Base-by-base conservation (phyloP, 2,888 invertebrate species). In the Drosophila peninsularis region DNA sequence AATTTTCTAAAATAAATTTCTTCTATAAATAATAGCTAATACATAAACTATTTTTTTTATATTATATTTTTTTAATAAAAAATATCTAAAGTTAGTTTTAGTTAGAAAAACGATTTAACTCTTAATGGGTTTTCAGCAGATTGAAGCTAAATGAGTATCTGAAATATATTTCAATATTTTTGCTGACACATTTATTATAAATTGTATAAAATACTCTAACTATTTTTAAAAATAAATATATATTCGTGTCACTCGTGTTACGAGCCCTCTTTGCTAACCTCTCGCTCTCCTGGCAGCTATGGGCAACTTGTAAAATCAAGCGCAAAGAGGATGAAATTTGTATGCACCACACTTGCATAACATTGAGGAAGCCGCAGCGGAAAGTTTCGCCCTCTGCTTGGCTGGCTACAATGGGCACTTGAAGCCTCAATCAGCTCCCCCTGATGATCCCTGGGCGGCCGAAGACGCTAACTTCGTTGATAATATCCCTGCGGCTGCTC, bases 311-410 rank as follows among this genome's bases (percentile, higher is more conserved):
- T 27, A 36, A 21, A 24, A 58, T 52, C 45, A 24, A 58, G 19
- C 21, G 17, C 5, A 5, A 21, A 42, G 36, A 37, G 21, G 19
- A 32, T 37, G 63, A 62, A 68, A 71, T 50, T 62, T 79, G 47
- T 80, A 58, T 76, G 63, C 69, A 71, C 62, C 37, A 58, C 58
- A 71, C 71, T 79, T 75, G 75, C 62, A 78, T 71, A 79, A 75
- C 61, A 68, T 78, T 75, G 64, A 57, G 56, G 71, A 62, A 50
- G 71, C 32, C 52, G 65, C 53, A 53, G 72, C 56, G 56, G 13
- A 65, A 73, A 80, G 41, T 52, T 78, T 65, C 44, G 42, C 45
- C 61, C 47, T 47, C 50, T 14, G 50, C 60, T 65, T 54, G 55
- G 36, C 41, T 49, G 32, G 27, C n/a, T 52, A 37, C 65, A 65